These are phyloP conservation scores for Oreohelix idahoensis DNA, from an alignment of 1,140 invertebrate genomes.

Conservation along the genomic window DNA sequence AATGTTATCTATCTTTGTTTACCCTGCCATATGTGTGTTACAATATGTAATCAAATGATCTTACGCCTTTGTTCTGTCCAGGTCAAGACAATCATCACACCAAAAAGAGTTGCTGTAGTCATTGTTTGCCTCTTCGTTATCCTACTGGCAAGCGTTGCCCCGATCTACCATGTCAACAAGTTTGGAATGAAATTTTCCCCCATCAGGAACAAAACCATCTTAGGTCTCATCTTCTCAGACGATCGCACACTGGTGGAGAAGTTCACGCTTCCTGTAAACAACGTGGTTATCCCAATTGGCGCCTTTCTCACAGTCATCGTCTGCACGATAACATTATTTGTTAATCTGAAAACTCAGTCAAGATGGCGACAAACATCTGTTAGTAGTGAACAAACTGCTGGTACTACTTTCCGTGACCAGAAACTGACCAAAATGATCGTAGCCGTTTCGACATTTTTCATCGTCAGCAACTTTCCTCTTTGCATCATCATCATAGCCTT, in stretches of 20 bases:
- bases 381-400: background rate
- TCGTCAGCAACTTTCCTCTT: background rate
- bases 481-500: background rate
- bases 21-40: too few species aligned
- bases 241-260: background rate
- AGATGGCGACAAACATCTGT: background rate
- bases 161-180: background rate
- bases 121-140: background rate
- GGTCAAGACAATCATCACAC: background rate
- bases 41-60: too few species aligned
- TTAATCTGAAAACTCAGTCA: background rate
- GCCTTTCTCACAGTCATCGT: background rate
- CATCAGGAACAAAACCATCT: background rate
- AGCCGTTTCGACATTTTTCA: background rate
- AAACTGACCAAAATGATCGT: slow-evolving; percentile 10
- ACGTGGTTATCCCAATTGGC: background rate
- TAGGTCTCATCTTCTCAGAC: background rate
- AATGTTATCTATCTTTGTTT: too few species aligned
- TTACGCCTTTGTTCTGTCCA: background rate
- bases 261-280: background rate
- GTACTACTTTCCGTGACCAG: background rate
- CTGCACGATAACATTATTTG: background rate
- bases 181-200: background rate
- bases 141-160: background rate
- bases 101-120: background rate